Evolutionary conservation across 2,797 vertebrate species (phyloP).

Genomic region (Brachymystax lenok): DNA sequence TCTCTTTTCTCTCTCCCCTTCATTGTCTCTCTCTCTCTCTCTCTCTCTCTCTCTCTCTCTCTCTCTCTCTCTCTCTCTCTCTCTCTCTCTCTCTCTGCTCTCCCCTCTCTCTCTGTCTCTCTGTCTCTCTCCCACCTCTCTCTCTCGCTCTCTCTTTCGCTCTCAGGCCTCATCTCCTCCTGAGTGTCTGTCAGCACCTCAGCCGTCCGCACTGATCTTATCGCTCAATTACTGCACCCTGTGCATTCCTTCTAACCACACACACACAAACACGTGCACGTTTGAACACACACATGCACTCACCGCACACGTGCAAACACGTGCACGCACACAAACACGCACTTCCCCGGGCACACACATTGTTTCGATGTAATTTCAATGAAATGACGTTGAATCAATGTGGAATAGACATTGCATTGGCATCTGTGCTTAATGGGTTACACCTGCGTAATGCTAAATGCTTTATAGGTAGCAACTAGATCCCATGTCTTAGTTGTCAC

Average conservation of each 20-base stretch:
- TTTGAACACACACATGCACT: neutral
- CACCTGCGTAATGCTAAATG: constrained; percentile 46
- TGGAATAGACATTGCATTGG: too few relatives aligned
- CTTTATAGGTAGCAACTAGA: constrained; percentile 12
- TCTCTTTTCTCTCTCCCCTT: too few relatives aligned
- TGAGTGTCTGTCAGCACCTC: constrained; percentile 67
- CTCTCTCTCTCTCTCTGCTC: neutral
- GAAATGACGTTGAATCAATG: too few relatives aligned
- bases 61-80: neutral
- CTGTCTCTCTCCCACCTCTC: constrained; percentile 4
- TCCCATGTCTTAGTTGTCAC: constrained; percentile 17
- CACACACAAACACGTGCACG: neutral
- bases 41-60: too few relatives aligned
- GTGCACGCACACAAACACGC: neutral
- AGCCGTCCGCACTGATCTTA: constrained; percentile 69
- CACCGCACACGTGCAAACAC: constrained; percentile 14
- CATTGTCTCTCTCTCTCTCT: too few relatives aligned
- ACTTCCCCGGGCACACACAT: constrained; percentile 49
- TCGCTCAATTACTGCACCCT: constrained; percentile 73
- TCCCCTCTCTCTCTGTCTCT: neutral
- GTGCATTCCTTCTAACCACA: constrained; percentile 74
- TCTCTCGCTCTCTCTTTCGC: constrained; percentile 19
- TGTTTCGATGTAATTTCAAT: too few relatives aligned
- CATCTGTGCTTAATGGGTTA: too few relatives aligned
- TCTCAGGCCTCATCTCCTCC: constrained; percentile 70